A percentile compares a stretch with the other conserved stretches of the same genome.
phyloP scores from a whole-genome alignment of 2,888 invertebrate genomes.

The Drosophila ezoana region DNA sequence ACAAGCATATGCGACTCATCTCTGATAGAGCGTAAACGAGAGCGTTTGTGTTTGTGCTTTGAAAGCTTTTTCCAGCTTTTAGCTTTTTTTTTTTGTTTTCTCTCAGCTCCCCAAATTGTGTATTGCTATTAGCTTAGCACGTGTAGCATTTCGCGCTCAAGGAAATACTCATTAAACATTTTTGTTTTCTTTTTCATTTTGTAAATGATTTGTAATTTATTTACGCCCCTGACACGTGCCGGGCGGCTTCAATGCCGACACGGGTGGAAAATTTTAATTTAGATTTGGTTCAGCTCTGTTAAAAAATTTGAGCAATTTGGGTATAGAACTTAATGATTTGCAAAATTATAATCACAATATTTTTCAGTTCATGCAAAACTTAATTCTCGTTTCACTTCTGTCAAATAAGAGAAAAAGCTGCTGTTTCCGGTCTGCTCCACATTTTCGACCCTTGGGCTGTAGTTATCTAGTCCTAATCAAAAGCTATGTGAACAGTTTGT shows the following conservation, averaged over 20 bases:
- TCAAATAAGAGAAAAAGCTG: not conserved
- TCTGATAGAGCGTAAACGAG: slow-evolving; percentile 18
- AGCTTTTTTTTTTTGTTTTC: slow-evolving; percentile 22
- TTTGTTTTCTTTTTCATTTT: not conserved
- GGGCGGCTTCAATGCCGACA: slow-evolving; percentile 6
- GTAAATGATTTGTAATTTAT: slow-evolving; percentile 19
- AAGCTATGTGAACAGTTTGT: not conserved
- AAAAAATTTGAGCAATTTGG: not conserved
- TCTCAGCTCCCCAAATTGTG: slow-evolving; percentile 12
- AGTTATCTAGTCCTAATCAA: slow-evolving; percentile 13
- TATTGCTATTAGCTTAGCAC: slow-evolving; percentile 37
- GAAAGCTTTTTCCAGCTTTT: slow-evolving; percentile 45
- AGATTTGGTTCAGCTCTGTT: slow-evolving; percentile 1
- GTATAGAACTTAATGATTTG: not conserved
- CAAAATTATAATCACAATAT: not conserved
- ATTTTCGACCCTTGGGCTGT: not conserved
- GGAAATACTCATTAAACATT: slow-evolving; percentile 30
- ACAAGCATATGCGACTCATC: slow-evolving; percentile 31
- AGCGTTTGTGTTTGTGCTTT: slow-evolving; percentile 38
- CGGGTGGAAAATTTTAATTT: not conserved
- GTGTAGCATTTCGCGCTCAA: slow-evolving; percentile 41
- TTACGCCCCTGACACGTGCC: slow-evolving; percentile 22
- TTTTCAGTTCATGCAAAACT: not conserved
- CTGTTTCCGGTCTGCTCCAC: slow-evolving; percentile 1
- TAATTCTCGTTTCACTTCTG: no score